phyloP scores from a whole-genome alignment of 2,888 invertebrate genomes.

The Pteria penguin region DNA sequence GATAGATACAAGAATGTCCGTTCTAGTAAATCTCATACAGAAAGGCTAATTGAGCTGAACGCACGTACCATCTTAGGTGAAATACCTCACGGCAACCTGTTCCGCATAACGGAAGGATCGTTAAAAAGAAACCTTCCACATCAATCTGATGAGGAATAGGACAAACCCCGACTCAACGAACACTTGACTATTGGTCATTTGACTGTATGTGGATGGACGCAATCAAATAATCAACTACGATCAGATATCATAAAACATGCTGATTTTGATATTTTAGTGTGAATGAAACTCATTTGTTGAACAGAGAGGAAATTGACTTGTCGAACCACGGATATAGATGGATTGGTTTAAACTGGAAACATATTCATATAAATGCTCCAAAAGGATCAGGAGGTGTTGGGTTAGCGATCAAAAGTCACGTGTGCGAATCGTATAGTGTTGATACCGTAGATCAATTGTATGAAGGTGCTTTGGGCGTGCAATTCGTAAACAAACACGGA shows the following conservation, averaged over 20 bases:
- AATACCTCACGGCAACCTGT: slow-evolving; percentile 4
- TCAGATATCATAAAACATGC: slow-evolving; percentile 1
- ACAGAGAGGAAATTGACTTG: background rate
- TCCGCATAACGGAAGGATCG: slow-evolving; percentile 12
- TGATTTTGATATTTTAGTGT: slow-evolving; percentile 11
- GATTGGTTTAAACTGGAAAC: background rate
- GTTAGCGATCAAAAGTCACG: background rate
- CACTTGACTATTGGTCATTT: background rate
- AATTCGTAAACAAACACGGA: background rate
- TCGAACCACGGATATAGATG: background rate
- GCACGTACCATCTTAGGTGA: slow-evolving; percentile 1
- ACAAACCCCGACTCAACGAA: background rate
- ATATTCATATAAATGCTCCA: slow-evolving; percentile 20
- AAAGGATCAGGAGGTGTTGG: slow-evolving; percentile 27
- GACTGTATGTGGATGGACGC: slow-evolving; percentile 20
- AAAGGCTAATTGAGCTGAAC: background rate
- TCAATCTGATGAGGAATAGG: background rate
- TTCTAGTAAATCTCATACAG: slow-evolving; percentile 6
- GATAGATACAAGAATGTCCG: background rate
- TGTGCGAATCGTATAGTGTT: background rate
- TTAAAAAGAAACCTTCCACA: no score
- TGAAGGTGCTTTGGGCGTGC: background rate
- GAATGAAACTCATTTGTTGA: slow-evolving; percentile 6
- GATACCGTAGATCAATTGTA: background rate
- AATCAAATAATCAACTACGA: background rate